Conservation (phyloP, 1,140 invertebrate genomes). For the Drosophila murphyi region DNA sequence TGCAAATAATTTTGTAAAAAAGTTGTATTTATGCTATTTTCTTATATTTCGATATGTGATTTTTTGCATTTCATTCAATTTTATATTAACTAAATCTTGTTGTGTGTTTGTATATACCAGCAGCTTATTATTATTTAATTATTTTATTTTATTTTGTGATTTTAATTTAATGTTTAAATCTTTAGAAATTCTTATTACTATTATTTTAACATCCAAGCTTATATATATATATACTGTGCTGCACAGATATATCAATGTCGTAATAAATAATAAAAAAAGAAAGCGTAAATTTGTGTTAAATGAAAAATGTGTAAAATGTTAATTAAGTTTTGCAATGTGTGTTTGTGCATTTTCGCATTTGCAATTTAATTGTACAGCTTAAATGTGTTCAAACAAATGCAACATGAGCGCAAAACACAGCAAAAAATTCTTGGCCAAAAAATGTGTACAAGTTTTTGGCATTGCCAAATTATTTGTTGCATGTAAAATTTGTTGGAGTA, state of each 20-base stretch:
- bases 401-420: constrained; percentile 10
- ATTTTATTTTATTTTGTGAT: too few species aligned
- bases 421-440: constrained; percentile 35
- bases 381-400: constrained; percentile 18
- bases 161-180: too few species aligned
- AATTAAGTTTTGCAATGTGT: constrained; percentile 24
- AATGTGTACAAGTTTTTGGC: constrained; percentile 71
- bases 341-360: constrained; percentile 3
- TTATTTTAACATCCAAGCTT: too few species aligned
- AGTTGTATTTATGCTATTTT: too few species aligned
- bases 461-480: constrained; percentile 60
- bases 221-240: too few species aligned
- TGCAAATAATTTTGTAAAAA: not conserved
- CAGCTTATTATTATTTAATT: too few species aligned
- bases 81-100: too few species aligned
- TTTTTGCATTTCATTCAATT: too few species aligned
- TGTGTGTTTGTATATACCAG: too few species aligned
- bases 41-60: too few species aligned
- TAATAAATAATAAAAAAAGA: not conserved
- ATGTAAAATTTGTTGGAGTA: constrained; percentile 48
- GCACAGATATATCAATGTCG: too few species aligned
- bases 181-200: too few species aligned
- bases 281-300: not conserved
- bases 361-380: constrained; percentile 13
- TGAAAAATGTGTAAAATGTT: constrained; percentile 8